phyloP scores from a whole-genome alignment of 2,797 vertebrate genomes.

The Cossypha heuglini region DNA sequence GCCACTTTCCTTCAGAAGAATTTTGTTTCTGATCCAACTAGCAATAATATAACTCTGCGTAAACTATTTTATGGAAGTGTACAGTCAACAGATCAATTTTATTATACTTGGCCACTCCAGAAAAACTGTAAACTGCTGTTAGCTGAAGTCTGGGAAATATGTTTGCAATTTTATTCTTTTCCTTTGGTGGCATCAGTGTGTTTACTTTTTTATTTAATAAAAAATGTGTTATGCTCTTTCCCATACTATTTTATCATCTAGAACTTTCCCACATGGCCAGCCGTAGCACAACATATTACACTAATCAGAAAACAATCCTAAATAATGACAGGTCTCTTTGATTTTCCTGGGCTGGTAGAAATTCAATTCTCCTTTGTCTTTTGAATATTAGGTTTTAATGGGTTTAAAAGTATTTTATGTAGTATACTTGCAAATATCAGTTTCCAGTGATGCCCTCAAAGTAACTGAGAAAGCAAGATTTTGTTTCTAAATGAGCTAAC shows the following conservation, averaged over 20 bases:
- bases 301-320: conserved; percentile 42
- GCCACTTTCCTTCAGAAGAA: conserved; percentile 13
- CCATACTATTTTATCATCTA: background rate
- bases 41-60: conserved; percentile 31
- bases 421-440: background rate
- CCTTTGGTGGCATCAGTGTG: background rate
- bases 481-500: background rate
- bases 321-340: conserved; percentile 23
- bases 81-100: conserved; percentile 64
- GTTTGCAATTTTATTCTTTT: conserved; percentile 47
- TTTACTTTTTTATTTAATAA: conserved; percentile 28
- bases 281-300: background rate
- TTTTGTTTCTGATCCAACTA: conserved; percentile 44
- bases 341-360: background rate
- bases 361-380: background rate
- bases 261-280: background rate
- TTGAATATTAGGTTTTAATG: background rate
- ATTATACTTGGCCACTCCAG: conserved; percentile 54
- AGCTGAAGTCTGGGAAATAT: conserved; percentile 42
- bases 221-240: background rate
- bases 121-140: conserved; percentile 54
- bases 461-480: background rate
- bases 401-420: background rate
- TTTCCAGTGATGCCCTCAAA: background rate
- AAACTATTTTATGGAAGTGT: conserved; percentile 53